These are phyloP conservation scores for Eurystomus glaucurus DNA, from an alignment of 2,797 vertebrate species.

Conservation along the genomic window DNA sequence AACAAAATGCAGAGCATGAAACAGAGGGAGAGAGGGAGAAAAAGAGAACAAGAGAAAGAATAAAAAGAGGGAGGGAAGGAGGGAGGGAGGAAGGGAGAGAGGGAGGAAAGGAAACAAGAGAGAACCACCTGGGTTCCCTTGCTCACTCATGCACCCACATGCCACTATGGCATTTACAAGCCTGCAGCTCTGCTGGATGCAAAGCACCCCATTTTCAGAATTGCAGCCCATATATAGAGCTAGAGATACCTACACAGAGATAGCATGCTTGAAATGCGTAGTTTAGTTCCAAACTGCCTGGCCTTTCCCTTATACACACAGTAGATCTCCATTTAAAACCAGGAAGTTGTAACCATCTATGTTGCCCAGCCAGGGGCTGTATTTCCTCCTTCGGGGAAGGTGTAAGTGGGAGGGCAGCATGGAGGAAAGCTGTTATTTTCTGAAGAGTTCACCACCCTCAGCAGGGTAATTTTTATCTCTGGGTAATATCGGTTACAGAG, in stretches of 20 bases:
- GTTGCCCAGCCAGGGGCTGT: not conserved
- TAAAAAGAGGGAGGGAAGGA: not conserved
- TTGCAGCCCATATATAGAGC: not conserved
- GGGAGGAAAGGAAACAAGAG: not conserved
- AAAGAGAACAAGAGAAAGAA: no score
- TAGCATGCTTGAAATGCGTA: not conserved
- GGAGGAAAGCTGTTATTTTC: not conserved
- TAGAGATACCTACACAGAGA: not conserved
- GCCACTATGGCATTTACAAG: not conserved
- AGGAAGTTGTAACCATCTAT: not conserved
- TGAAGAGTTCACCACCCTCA: not conserved
- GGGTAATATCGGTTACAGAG: not conserved
- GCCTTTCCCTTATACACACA: not conserved
- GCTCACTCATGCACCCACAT: rapidly evolving
- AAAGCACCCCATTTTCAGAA: not conserved
- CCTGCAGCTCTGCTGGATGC: not conserved
- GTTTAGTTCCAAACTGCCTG: not conserved
- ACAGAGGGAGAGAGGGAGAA: not conserved
- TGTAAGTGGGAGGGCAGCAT: not conserved
- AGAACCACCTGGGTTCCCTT: not conserved
- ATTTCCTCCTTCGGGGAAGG: not conserved
- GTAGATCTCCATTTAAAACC: not conserved
- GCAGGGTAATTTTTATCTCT: not conserved
- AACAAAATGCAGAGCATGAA: not conserved
- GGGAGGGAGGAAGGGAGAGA: not conserved